These are phyloP conservation scores for Tringa solitaria DNA, from an alignment of 2,113 vertebrate species.

Conservation along the genomic window DNA sequence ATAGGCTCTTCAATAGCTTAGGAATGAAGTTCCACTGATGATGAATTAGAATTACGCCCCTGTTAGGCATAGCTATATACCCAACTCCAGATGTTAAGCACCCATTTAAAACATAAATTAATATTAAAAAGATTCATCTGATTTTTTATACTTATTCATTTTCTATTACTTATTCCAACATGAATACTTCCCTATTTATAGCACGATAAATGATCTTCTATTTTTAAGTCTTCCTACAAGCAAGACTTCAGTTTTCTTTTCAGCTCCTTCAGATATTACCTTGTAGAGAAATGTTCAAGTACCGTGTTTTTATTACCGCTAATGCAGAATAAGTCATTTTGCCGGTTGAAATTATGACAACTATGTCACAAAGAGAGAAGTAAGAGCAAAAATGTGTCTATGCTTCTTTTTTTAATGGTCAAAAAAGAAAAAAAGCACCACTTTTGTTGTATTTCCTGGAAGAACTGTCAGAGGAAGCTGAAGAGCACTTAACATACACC, in stretches of 20 bases:
- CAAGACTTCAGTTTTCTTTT: background rate
- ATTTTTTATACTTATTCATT: background rate
- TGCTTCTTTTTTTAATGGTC: background rate
- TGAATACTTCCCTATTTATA: background rate
- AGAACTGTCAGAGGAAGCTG: background rate
- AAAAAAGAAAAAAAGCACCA: background rate
- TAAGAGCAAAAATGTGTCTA: background rate
- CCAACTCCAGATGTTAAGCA: background rate
- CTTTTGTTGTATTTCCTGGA: background rate
- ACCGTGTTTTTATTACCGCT: background rate
- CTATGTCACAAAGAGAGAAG: background rate
- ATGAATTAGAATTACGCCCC: background rate
- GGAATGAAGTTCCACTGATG: background rate
- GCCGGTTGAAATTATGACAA: background rate
- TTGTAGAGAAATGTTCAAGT: background rate
- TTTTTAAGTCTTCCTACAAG: background rate
- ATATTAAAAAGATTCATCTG: background rate
- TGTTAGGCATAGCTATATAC: background rate
- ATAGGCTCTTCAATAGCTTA: background rate
- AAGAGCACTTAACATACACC: background rate
- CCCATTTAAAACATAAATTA: background rate
- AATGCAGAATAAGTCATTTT: conserved; percentile 14
- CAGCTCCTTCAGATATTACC: background rate
- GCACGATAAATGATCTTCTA: background rate
- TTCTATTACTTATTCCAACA: background rate